Evolutionary conservation across 2,113 vertebrate genomes (phyloP).

Genomic region (Pithys albifrons): DNA sequence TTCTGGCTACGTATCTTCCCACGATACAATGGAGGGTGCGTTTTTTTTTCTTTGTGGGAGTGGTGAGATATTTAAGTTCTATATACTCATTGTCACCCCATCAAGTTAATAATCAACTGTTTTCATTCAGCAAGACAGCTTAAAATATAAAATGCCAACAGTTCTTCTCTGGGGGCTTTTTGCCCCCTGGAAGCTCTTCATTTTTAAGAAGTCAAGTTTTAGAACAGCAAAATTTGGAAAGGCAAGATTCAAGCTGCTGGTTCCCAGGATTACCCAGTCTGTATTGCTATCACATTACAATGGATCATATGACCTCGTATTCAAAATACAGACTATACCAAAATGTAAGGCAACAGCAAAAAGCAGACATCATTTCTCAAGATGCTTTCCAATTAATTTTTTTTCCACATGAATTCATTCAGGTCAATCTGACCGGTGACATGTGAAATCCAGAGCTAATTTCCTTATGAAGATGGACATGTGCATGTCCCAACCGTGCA

Average conservation of each 20-base stretch:
- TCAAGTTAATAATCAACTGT: conserved; percentile 52
- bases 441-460: neutral
- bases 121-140: conserved; percentile 56
- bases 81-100: conserved; percentile 54
- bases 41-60: conserved; percentile 27
- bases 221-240: conserved; percentile 51
- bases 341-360: neutral
- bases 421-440: neutral
- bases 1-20: conserved; percentile 55
- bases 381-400: neutral
- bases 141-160: conserved; percentile 59
- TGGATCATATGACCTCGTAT: neutral
- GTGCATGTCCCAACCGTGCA: neutral
- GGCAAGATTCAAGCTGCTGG: neutral
- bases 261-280: conserved; percentile 58
- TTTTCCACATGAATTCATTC: neutral
- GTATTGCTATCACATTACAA: conserved; percentile 20
- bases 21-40: conserved; percentile 52
- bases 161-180: conserved; percentile 43
- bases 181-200: conserved; percentile 47
- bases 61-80: conserved; percentile 64
- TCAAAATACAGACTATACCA: neutral
- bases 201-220: conserved; percentile 47
- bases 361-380: conserved; percentile 38
- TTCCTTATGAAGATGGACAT: neutral